A percentile compares a stretch with the other conserved stretches of the same genome.
phyloP scores from a whole-genome alignment of 2,113 vertebrate species.

The Falco punctatus region DNA sequence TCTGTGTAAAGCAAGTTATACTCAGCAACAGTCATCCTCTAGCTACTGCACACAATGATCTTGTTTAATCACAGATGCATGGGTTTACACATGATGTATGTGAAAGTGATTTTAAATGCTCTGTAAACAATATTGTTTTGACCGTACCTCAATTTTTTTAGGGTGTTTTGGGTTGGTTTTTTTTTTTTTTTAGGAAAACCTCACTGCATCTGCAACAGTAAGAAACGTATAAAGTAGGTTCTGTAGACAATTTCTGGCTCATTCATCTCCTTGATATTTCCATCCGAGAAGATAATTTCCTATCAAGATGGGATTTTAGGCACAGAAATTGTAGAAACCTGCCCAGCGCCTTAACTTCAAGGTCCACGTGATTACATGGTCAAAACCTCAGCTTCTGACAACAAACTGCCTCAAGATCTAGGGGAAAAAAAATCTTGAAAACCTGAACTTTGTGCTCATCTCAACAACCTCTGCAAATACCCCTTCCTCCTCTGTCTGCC shows the following conservation, averaged over 20 bases:
- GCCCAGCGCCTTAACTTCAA: not conserved
- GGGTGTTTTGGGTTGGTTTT: too few relatives aligned
- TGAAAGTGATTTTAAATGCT: not conserved
- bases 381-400: not conserved
- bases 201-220: not conserved
- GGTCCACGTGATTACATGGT: not conserved
- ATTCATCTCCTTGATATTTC: not conserved
- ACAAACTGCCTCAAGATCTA: not conserved
- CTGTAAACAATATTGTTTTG: not conserved
- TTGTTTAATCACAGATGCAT: not conserved
- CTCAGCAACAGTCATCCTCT: not conserved
- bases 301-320: not conserved
- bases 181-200: not conserved
- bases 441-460: not conserved
- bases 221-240: not conserved
- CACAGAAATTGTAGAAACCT: not conserved
- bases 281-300: not conserved
- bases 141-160: not conserved
- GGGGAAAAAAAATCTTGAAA: not conserved
- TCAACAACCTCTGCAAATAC: not conserved
- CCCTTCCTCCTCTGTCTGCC: not conserved
- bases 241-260: not conserved
- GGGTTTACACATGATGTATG: rapidly evolving
- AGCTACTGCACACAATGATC: not conserved
- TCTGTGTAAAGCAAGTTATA: not conserved